Base-by-base conservation (phyloP, 2,797 vertebrate genomes). In the Strix occidentalis region DNA sequence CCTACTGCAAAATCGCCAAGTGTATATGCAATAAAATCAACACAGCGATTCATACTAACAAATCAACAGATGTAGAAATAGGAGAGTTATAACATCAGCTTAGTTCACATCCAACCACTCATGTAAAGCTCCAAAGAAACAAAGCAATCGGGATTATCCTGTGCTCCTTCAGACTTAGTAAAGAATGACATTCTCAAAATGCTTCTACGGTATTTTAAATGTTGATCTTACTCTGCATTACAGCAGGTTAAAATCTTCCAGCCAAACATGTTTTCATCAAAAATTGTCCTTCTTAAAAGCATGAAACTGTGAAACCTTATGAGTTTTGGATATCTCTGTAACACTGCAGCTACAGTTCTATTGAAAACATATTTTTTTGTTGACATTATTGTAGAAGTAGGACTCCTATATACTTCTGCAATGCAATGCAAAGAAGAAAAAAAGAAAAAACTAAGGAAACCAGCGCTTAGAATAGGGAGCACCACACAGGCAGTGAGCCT, bases 171-270 rank as follows among this genome's bases (percentile, higher is more conserved):
- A 1, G 60, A 45, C 39, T 90, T 61, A 90, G 81, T 26, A 57
- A 91, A 89, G 91, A 94, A 94, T 53, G 66, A 65, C 93, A 93
- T 84, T 95, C 70, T 91, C 94, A 91, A 66, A 94, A 93, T 77
- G 71, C 65, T 93, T 95, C 69, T 60, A 53, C 74, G 66, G 66
- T 80, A 53, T 76, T 93, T 90, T 90, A 94, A 54, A 90, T 41
- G n/a, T 41, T 89, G 93, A 69, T 84, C 84, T 72, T 77, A 45
- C 33, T 89, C 74, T 50, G 63, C 45, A 71, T 60, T 87, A 92
- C 5, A 89, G 83, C 24, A 64, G 41, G 63, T 53, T 84, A 82
- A 88, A 88, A 63, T 70, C 60, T 79, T 79, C 48, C 63, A 90
- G 41, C 20, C 56, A 88, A 96, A 76, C 48, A 64, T 1, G 2